Base-by-base conservation (phyloP, 1,140 invertebrate genomes). In the Bombus soroeensis region DNA sequence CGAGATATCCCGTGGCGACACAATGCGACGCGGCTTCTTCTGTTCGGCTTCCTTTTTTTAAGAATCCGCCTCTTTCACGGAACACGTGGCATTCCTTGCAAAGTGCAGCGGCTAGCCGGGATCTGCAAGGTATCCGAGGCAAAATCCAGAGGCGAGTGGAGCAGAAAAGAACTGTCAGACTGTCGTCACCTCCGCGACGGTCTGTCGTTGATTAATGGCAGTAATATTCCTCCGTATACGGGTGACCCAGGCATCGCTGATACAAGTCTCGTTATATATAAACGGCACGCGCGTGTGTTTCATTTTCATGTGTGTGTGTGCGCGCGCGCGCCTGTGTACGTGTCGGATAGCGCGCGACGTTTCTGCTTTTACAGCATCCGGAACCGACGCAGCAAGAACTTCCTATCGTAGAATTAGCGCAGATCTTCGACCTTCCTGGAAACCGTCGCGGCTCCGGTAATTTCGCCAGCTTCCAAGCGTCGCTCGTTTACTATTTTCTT, bases 161-260 rank as follows among this genome's bases (percentile, higher is more conserved):
- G 89, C 89, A 83, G 86, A 85, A 90, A 90, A 86, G 86, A 82
- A 90, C 89, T 90, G 89, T 90, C 89, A 90, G 89, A 88, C 89
- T 90, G 89, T 90, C 89, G 87, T 90, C 89, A 90, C 89, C 89
- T 90, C 81, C 47, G 89, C 89, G 87, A 83, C 83, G 53, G 75
- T 78, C 89, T 90, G 89, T 90, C 89, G 89, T 90, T 90, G 89
- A 90, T 90, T 90, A 90, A 90, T 90, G 89, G 85, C 89, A 70
- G 89, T 90, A 90, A 90, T 90, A 90, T 90, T 90, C 89, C 72
- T n/a, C 88, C 86, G 86, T 90, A 90, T 90, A 90, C 89, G 89
- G 88, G 18, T 86, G 89, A 90, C 83, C 88, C 86, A 72, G 76
- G 77, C 74, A 75, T 81, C 78, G 47, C 43, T 81, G 86, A 85